Evolutionary conservation across 2,113 vertebrate genomes (phyloP).

Genomic region (Pygathrix nemaeus): DNA sequence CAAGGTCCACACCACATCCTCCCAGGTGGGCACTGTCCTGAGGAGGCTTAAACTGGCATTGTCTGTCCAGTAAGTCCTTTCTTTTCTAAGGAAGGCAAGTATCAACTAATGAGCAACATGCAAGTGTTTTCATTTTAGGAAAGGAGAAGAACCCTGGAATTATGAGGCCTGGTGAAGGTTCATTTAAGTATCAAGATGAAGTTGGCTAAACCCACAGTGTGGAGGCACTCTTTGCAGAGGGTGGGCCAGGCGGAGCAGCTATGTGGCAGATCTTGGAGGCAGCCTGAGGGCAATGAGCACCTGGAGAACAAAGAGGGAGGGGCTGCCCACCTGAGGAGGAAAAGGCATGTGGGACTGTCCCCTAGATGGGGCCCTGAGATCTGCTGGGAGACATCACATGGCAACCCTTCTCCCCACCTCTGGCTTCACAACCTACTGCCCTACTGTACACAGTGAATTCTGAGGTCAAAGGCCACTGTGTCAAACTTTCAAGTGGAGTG

Average conservation of each 20-base stretch:
- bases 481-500: background rate
- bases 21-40: background rate
- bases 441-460: background rate
- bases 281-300: background rate
- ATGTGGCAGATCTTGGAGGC: background rate
- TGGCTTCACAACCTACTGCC: background rate
- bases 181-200: background rate
- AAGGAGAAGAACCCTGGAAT: background rate
- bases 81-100: background rate
- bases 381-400: too few species aligned
- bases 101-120: background rate
- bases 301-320: background rate
- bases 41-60: background rate
- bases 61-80: background rate
- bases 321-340: too few species aligned
- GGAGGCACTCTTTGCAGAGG: background rate
- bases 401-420: background rate
- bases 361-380: background rate
- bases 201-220: too few species aligned
- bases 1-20: background rate
- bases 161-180: background rate
- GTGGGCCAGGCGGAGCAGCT: background rate
- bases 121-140: background rate
- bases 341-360: background rate
- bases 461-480: background rate